Base-by-base conservation (phyloP, 1,140 invertebrate species). In the Chymomyza costata region DNA sequence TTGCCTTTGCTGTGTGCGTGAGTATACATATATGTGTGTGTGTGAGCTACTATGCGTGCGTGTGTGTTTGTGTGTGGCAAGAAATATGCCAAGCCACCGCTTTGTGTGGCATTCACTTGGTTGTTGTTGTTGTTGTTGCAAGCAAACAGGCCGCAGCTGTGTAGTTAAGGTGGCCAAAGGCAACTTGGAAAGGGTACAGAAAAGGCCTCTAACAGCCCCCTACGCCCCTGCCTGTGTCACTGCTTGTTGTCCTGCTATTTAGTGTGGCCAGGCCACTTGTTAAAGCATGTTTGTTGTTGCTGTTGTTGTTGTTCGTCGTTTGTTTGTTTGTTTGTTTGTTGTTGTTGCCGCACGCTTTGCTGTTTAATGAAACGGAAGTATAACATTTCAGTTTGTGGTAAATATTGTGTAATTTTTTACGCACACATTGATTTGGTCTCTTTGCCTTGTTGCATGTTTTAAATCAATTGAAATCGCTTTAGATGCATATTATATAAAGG, bases 281-380 rank as follows among this genome's bases (percentile, higher is more conserved):
- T n/a, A n/a, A n/a, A n/a, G n/a, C n/a, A n/a, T n/a, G n/a, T n/a
- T n/a, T n/a, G 66, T 70, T 60, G 59, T 47, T 60, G 7, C 41
- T 50, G 46, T 34, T 19, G 46, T 34, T 39, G 8, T 38, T 53
- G 56, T 43, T 28, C 48, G 17, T 25, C 21, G n/a, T n/a, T n/a
- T 28, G 31, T 28, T 41, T 17, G 31, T 19, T 73, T 40, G n/a
- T n/a, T n/a, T n/a, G n/a, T 19, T 5, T 39, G 14, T 17, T 32
- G 32, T 19, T 51, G 37, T 18, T 38, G 69, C 69, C 64, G 62
- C 64, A 54, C 56, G 64, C 54, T 76, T 76, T 56, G 53, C 70
- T 68, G 70, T 69, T 76, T 74, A 74, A 74, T 74, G 70, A 74
- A 74, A 74, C 70, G 70, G 65, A 76, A 76, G 52, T 69, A 74